Percentiles rank a stretch among this genome's conserved stretches.
These are phyloP conservation scores for Microplitis manilae DNA, from an alignment of 2,888 invertebrate genomes.

Conservation along the genomic window DNA sequence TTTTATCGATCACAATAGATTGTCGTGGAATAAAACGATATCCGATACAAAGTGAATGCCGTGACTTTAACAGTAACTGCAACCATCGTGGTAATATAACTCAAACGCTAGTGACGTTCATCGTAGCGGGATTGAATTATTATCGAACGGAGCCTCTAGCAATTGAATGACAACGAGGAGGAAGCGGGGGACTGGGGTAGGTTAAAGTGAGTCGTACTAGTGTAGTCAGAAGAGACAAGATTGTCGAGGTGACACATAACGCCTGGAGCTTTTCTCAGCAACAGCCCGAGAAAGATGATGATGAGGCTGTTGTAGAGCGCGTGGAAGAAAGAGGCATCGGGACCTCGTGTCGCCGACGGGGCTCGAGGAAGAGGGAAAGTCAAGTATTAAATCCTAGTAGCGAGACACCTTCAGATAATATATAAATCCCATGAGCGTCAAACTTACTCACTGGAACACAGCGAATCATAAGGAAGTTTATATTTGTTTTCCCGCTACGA, in stretches of 20 bases:
- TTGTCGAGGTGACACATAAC: slow-evolving; percentile 17
- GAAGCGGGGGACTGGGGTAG: background rate
- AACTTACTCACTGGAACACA: background rate
- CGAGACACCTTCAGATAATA: background rate
- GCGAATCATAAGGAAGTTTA: background rate
- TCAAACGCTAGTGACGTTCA: background rate
- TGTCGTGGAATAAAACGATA: too few relatives aligned
- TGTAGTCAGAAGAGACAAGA: background rate
- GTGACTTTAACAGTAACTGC: background rate
- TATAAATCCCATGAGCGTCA: background rate
- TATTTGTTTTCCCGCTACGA: background rate
- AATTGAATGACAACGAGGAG: slow-evolving; percentile 18
- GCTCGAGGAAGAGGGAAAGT: background rate
- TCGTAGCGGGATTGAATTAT: slow-evolving; percentile 41
- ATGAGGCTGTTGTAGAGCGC: background rate
- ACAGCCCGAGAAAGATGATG: background rate
- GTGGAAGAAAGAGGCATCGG: too few relatives aligned
- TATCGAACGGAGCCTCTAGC: slow-evolving; percentile 40
- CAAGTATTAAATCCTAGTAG: background rate
- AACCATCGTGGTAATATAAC: background rate
- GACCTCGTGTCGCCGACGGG: too few relatives aligned
- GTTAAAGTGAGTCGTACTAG: background rate
- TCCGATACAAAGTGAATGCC: too few relatives aligned
- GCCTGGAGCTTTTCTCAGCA: slow-evolving; percentile 9
- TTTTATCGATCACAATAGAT: too few relatives aligned